phyloP scores from a whole-genome alignment of 2,888 invertebrate genomes.

The Morpho achilles region DNA sequence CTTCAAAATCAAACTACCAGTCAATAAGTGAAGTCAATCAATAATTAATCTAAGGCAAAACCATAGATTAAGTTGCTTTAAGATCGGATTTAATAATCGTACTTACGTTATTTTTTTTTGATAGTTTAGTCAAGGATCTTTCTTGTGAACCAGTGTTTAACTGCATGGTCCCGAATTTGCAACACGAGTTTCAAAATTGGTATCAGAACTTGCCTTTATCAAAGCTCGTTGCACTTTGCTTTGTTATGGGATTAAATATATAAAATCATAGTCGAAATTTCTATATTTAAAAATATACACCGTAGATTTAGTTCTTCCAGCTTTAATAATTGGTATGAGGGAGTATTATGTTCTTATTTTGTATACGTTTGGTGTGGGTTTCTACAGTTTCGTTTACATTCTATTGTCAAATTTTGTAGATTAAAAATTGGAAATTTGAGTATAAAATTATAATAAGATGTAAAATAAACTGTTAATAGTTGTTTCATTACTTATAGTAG shows the following conservation, averaged over 20 bases:
- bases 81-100: too few relatives aligned
- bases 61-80: too few relatives aligned
- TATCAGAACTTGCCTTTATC: conserved; percentile 8
- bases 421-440: too few relatives aligned
- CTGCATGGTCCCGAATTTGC: conserved; percentile 4
- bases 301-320: conserved; percentile 5
- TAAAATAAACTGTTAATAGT: too few relatives aligned
- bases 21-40: too few relatives aligned
- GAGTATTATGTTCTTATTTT: conserved; percentile 1
- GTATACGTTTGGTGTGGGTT: conserved; percentile 8
- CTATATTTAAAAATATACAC: conserved; percentile 4
- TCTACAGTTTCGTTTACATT: conserved; percentile 5
- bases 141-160: conserved; percentile 10
- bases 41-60: too few relatives aligned
- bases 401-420: too few relatives aligned
- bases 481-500: too few relatives aligned
- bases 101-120: too few relatives aligned
- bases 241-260: conserved; percentile 7
- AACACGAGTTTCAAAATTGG: conserved; percentile 12
- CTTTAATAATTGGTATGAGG: conserved; percentile 4
- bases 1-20: too few relatives aligned
- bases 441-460: too few relatives aligned
- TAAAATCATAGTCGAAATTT: conserved; percentile 6
- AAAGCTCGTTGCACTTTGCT: conserved; percentile 8
- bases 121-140: not conserved